Conservation (phyloP, 2,113 vertebrate genomes). For the Collichthys lucidus region DNA sequence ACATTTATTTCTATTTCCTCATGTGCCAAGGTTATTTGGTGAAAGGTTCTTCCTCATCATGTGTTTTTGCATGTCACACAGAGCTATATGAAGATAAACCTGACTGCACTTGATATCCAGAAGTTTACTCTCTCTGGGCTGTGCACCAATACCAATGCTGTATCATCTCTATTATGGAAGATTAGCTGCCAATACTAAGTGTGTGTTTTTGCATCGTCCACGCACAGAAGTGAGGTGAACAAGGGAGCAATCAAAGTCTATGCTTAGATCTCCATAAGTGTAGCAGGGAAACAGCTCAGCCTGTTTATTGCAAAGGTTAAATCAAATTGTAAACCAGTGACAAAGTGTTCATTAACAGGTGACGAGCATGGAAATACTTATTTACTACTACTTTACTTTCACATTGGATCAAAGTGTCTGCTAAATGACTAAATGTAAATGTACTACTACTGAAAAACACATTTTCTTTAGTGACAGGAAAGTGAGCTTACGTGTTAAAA, state of each 20-base stretch:
- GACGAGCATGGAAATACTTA: not conserved
- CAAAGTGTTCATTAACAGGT: not conserved
- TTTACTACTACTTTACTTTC: too few species aligned
- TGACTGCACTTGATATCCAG: too few species aligned
- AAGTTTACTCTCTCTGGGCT: too few species aligned
- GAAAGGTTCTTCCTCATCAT: not conserved
- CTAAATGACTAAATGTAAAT: too few species aligned
- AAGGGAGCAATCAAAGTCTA: not conserved
- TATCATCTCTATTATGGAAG: not conserved
- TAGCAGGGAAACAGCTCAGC: not conserved
- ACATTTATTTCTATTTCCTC: not conserved
- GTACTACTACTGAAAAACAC: not conserved
- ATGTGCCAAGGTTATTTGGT: not conserved
- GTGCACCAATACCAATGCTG: not conserved
- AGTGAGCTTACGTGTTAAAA: too few species aligned
- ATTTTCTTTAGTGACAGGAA: not conserved
- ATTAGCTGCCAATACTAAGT: not conserved
- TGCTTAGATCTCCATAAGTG: not conserved
- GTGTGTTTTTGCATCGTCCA: not conserved
- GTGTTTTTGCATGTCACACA: not conserved
- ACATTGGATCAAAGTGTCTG: too few species aligned
- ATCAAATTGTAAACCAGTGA: constrained; percentile 8
- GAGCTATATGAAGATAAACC: too few species aligned
- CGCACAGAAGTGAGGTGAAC: not conserved
- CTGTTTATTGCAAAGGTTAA: constrained; percentile 6